Conservation (phyloP, 2,888 invertebrate species). For the Amblyjoppa proteus region DNA sequence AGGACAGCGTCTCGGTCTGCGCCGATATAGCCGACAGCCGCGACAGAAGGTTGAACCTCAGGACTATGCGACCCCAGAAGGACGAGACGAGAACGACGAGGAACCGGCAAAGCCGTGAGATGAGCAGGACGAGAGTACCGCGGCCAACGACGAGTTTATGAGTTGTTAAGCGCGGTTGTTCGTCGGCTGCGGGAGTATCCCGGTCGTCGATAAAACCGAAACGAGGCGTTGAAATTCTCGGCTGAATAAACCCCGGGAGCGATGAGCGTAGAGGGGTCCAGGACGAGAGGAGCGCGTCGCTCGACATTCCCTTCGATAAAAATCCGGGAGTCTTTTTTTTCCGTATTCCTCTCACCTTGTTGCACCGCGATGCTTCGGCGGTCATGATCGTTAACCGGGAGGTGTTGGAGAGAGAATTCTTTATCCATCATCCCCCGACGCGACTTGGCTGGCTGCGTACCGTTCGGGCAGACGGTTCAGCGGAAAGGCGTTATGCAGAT, state of each 20-base stretch:
- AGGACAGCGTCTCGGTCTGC: constrained; percentile 20
- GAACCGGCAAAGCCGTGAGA: constrained; percentile 43
- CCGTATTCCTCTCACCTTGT: background rate
- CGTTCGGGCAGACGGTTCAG: constrained; percentile 64
- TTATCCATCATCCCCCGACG: background rate
- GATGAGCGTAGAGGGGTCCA: constrained; percentile 71
- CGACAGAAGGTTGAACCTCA: constrained; percentile 31
- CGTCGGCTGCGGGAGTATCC: constrained; percentile 68
- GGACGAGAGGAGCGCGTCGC: constrained; percentile 19
- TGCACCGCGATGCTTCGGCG: background rate
- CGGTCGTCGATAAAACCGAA: constrained; percentile 78
- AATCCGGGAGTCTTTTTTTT: background rate
- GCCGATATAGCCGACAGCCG: constrained; percentile 3
- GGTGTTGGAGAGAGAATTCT: background rate
- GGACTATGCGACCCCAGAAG: constrained; percentile 69
- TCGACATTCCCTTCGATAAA: constrained; percentile 12
- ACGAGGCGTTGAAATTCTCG: constrained; percentile 77
- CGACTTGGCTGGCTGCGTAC: constrained; percentile 33
- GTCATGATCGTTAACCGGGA: constrained; percentile 13
- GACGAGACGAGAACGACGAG: constrained; percentile 29
- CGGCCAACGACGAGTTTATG: constrained; percentile 78
- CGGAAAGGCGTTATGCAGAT: constrained; percentile 49
- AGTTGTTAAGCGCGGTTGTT: constrained; percentile 78
- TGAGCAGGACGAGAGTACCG: constrained; percentile 36
- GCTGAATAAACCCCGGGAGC: constrained; percentile 72